Evolutionary conservation across 2,797 vertebrate genomes (phyloP), one percentile per base, ranked within the genome.

Genomic region (Adelosebastes latens): DNA sequence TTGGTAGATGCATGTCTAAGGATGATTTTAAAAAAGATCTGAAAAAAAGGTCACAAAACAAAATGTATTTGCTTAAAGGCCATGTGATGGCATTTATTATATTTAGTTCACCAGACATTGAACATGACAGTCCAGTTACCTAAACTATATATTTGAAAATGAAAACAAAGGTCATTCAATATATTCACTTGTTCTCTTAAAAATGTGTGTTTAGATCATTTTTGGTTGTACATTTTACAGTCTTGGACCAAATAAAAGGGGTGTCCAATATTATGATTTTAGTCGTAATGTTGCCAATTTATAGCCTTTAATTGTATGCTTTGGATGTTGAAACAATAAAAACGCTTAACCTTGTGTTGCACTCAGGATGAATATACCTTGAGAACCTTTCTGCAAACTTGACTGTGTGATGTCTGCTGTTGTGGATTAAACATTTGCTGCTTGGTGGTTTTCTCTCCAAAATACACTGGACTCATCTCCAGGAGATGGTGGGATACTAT

Each of bases 381-480:
- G 75, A 90, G 84, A 90, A 85, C 78, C 72, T 75, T 77, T 83
- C 32, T 62, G 61, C 71, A 80, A 88, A 88, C 81, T 72, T 74
- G 77, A 88, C 80, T 79, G 70, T 85, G 80, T 89, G 83, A 90
- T 78, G 87, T 94, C 85, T 87, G 58, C 83, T 75, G 65, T 84
- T 83, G 89, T 81, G 84, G 71, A 91, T 89, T 72, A 81, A 90
- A 90, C 82, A 83, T 91, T 90, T 83, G 77, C 84, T 81, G 81
- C 77, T 83, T 72, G 31, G 66, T 82, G 80, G 66, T 81, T 87
- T 53, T 68, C 55, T 61, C 80, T 93, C 89, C 90, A 92, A 91
- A 89, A 91, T 88, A 91, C 78, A 91, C 89, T 91, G 89, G 88
- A 92, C 80, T 86, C 82, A 52, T 80, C 86, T 92, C 89, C 85